phyloP scores from a whole-genome alignment of 2,113 vertebrate genomes.

The Chamaetylas fuelleborni region DNA sequence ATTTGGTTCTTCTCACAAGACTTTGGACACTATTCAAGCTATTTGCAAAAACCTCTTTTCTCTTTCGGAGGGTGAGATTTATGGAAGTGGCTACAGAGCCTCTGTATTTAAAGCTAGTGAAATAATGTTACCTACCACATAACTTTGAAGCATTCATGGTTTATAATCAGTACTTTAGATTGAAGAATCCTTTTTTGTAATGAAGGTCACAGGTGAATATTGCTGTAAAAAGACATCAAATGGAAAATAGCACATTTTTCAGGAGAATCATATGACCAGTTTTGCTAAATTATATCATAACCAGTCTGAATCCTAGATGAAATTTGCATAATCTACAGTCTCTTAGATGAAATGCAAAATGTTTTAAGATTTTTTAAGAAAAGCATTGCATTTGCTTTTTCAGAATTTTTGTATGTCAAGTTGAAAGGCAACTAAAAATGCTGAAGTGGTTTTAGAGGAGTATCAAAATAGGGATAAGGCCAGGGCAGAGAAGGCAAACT shows the following conservation, averaged over 20 bases:
- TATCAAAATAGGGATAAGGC: rapidly evolving
- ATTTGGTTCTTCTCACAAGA: background rate
- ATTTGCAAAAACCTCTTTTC: background rate
- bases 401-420: background rate
- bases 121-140: background rate
- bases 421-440: background rate
- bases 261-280: background rate
- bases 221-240: background rate
- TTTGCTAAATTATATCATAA: background rate
- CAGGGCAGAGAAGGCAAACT: too few species aligned
- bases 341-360: background rate
- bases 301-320: background rate
- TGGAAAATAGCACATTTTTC: background rate
- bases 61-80: background rate
- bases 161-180: background rate
- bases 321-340: background rate
- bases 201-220: background rate
- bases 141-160: background rate
- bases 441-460: background rate
- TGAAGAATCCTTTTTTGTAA: background rate
- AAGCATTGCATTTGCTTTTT: background rate
- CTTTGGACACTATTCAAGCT: background rate
- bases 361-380: background rate
- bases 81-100: background rate
- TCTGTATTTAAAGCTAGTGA: background rate